Percentiles rank a stretch among this genome's conserved stretches.
Conservation (phyloP, 1,140 invertebrate species). For the Pantala flavescens region DNA sequence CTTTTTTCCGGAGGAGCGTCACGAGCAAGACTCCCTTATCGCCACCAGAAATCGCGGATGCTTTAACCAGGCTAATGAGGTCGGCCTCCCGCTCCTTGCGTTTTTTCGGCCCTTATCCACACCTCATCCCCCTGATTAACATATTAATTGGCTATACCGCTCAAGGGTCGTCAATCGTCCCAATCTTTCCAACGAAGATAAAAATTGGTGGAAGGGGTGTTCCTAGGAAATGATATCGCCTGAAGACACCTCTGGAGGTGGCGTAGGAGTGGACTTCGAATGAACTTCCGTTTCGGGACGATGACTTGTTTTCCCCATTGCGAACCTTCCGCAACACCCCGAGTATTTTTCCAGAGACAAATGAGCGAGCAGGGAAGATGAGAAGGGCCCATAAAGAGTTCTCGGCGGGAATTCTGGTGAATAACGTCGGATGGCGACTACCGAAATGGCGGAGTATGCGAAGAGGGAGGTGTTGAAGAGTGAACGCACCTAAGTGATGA, state of each 20-base stretch:
- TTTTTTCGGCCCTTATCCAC: background rate
- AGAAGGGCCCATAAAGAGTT: background rate
- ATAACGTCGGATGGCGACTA: background rate
- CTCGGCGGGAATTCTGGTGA: background rate
- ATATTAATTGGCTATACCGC: background rate
- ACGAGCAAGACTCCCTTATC: background rate
- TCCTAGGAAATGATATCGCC: background rate
- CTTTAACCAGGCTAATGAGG: constrained; percentile 4
- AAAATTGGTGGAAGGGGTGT: background rate
- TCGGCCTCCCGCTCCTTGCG: background rate
- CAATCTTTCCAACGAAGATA: background rate
- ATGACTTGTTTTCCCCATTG: background rate
- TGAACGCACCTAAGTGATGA: no score
- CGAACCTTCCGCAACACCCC: background rate
- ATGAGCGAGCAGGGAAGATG: background rate
- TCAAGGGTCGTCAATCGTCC: background rate
- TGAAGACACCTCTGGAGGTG: background rate
- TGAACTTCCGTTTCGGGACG: background rate
- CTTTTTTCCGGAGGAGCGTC: background rate
- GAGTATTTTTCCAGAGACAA: background rate
- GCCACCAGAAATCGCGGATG: background rate
- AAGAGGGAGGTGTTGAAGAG: background rate
- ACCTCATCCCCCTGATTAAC: background rate
- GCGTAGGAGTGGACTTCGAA: background rate
- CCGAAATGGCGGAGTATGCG: background rate